These are phyloP conservation scores for Leptothorax acervorum DNA, from an alignment of 2,888 invertebrate genomes.

Conservation along the genomic window DNA sequence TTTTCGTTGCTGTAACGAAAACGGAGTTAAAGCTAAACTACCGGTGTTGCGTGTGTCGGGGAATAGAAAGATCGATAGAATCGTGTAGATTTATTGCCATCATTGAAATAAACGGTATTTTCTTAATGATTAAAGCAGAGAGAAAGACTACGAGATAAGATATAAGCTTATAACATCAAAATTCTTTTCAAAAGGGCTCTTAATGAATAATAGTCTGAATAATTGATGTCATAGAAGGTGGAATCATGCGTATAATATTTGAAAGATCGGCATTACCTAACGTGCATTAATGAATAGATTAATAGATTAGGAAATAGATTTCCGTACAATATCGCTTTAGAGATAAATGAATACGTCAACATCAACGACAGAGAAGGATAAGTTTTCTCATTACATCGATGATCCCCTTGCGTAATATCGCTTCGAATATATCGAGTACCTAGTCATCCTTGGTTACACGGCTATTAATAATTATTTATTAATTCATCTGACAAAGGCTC, in stretches of 20 bases:
- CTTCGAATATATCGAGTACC: not conserved
- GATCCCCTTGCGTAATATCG: constrained; percentile 1
- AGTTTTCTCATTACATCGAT: not conserved
- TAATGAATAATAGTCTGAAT: not conserved
- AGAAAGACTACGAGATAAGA: not conserved
- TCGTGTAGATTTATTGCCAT: not conserved
- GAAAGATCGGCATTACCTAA: not conserved
- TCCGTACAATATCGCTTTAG: not conserved
- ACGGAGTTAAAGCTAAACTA: not conserved
- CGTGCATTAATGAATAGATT: not conserved
- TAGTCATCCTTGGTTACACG: constrained; percentile 26
- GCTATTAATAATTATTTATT: constrained; percentile 5
- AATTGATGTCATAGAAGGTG: not conserved
- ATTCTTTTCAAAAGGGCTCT: not conserved
- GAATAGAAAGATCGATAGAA: not conserved
- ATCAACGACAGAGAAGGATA: not conserved
- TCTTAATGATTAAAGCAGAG: not conserved
- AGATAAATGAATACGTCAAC: not conserved
- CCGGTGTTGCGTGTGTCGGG: not conserved
- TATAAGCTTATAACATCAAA: not conserved
- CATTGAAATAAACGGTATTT: not conserved
- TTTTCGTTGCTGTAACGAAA: not conserved
- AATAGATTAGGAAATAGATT: not conserved
- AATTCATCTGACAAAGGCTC: not conserved
- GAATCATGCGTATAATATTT: not conserved